Evolutionary conservation across 37 sponge, comb jelly and placozoan species (phyloP), one percentile per base, ranked within the genome.

Genomic region (Spongia lamella): DNA sequence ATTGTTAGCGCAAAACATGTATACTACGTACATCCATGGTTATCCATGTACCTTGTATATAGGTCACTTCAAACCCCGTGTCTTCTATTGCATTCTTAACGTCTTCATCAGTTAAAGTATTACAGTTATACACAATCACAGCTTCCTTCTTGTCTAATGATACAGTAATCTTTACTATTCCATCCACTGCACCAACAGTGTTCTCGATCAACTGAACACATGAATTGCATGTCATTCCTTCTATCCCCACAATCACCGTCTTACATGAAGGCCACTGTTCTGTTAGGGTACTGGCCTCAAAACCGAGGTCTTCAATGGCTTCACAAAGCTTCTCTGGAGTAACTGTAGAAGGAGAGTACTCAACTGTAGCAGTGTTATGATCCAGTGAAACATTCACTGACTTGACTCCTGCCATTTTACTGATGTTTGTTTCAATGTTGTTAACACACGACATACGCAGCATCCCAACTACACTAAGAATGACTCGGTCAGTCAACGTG

Each of bases 221-320:
- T 1, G 93, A 82, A 25, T 84, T 68, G 61, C 99, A 98, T 0
- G 89, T 87, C 99, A 94, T 98, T 6, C 99, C 99, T 29, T 88
- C 89, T 37, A 98, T 87, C 16, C 82, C 67, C 21, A 88, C 38
- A 63, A 17, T 13, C 4, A 35, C 30, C 31, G 65, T 33, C 5
- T 2, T 64, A 9, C 6, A 32, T 31, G 11, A 32, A n/a, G 38
- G 21, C 14, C 7, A n/a, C 3, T n/a, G 17, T 27, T 22, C 24
- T 29, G 19, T 1, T 20, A 7, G 4, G 24, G 51, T 0, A n/a
- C 61, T 68, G 2, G 88, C 92, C 0, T 80, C 85, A 63, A 96
- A 96, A 2, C 96, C 96, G 62, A 92, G 68, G 5, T 86, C 88
- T 21, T 92, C 82, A 13, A 96, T 92, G 39, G 77, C 80, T 16